These are phyloP conservation scores for Amorpha juglandis DNA, from an alignment of 2,888 invertebrate genomes.

Conservation along the genomic window DNA sequence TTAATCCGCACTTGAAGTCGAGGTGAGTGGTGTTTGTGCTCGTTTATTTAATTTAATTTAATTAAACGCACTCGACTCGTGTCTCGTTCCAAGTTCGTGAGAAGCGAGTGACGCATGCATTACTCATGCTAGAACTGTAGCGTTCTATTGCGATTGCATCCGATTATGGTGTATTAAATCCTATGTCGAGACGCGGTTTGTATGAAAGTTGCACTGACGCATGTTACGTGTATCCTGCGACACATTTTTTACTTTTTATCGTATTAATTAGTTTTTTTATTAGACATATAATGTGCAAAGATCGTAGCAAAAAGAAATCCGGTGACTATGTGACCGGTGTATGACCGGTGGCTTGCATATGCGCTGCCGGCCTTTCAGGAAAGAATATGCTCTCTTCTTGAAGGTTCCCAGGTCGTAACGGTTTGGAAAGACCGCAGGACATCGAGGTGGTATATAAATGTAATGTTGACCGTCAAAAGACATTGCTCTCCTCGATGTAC, in stretches of 20 bases:
- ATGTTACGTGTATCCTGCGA: not conserved
- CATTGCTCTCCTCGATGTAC: too few species aligned
- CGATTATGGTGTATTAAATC: not conserved
- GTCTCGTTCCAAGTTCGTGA: slow-evolving; percentile 36
- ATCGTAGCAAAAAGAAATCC: too few species aligned
- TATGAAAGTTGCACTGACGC: not conserved
- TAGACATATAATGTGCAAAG: too few species aligned
- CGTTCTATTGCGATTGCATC: not conserved
- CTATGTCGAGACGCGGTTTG: not conserved
- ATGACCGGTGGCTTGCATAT: too few species aligned
- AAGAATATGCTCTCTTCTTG: too few species aligned
- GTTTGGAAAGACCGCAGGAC: too few species aligned
- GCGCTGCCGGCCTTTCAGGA: too few species aligned
- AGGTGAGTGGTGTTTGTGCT: slow-evolving; percentile 32
- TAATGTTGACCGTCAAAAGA: too few species aligned
- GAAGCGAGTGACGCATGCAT: slow-evolving; percentile 48
- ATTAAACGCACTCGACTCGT: slow-evolving; percentile 34
- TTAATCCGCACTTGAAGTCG: slow-evolving; percentile 23
- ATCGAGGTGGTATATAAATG: too few species aligned
- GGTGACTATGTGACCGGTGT: too few species aligned
- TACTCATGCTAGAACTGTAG: slow-evolving; percentile 39
- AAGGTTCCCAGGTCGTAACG: too few species aligned
- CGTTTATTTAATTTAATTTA: slow-evolving; percentile 44
- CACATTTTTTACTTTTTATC: not conserved
- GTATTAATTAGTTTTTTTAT: not conserved